Evolutionary conservation across 1,140 invertebrate genomes (phyloP), one percentile per base, ranked within the genome.

Genomic region (Drosophila repleta): DNA sequence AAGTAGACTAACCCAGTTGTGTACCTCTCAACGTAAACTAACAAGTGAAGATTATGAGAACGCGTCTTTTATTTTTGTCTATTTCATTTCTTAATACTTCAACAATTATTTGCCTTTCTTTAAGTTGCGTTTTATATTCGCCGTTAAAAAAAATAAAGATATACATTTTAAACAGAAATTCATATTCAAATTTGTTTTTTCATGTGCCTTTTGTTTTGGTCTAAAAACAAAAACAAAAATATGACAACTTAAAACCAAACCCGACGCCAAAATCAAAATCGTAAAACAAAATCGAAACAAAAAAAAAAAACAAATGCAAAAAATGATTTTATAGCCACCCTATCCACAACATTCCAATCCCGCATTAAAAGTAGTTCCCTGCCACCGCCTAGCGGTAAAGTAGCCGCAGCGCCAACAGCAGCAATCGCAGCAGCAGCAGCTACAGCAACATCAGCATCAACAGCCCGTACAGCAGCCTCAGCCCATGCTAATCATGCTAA

Each of bases 311-410:
- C 78, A 87, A 79, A 43, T 1, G 13, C n/a, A 6, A 43, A 43
- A 43, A 43, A 43, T 43, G 83, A 84, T 90, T 74, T 92, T 93
- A 89, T 92, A 93, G 92, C 92, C 69, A 93, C 92, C 92, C 88
- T 93, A 83, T 90, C 91, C 85, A 92, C 92, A 83, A 91, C 92
- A 91, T 90, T 91, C 83, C 92, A 92, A 90, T 91, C 91, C 88
- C 92, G 92, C 88, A 92, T 92, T 84, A 93, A 93, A 92, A 93
- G 91, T 93, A 93, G 92, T 91, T 91, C 92, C 77, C 77, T 90
- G 74, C 84, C 91, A 84, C 81, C 90, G 77, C 82, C 90, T 78
- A 91, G 77, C 68, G 91, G 90, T 91, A 91, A 81, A 90, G 79
- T 88, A 83, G 75, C 67, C 75, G 82, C 91, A 72, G 72, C 79